Percentiles rank a stretch among this genome's conserved stretches.
phyloP scores from a whole-genome alignment of 2,797 vertebrate species.

The Serranus cabrilla region DNA sequence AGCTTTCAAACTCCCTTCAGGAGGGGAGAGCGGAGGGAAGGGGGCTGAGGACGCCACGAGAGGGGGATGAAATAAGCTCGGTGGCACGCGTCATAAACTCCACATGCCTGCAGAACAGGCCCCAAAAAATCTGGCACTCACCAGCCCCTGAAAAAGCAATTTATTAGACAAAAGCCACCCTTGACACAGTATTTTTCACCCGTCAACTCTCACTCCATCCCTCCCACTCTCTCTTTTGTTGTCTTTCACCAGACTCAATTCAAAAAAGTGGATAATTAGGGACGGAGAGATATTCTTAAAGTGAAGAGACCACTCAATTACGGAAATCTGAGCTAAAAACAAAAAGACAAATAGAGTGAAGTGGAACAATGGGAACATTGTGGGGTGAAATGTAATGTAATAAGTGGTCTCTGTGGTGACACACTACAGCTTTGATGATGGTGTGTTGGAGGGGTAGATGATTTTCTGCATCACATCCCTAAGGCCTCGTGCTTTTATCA shows the following conservation, averaged over 20 bases:
- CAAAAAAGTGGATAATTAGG: slow-evolving; percentile 32
- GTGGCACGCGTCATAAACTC: slow-evolving; percentile 36
- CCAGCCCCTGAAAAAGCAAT: slow-evolving; percentile 45
- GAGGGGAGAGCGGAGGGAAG: background rate
- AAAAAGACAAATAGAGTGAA: slow-evolving; percentile 16
- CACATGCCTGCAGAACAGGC: slow-evolving; percentile 22
- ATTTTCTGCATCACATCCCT: slow-evolving; percentile 60
- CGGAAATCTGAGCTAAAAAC: slow-evolving; percentile 7
- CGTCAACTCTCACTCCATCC: slow-evolving; percentile 33
- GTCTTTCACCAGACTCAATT: slow-evolving; percentile 39
- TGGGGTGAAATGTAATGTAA: slow-evolving; percentile 33
- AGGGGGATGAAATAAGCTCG: slow-evolving; percentile 11
- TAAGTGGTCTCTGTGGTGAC: slow-evolving; percentile 56
- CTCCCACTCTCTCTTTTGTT: slow-evolving; percentile 31
- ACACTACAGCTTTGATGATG: slow-evolving; percentile 35
- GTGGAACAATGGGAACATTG: slow-evolving; percentile 28
- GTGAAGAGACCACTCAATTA: background rate
- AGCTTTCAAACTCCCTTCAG: slow-evolving; percentile 15
- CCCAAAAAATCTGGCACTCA: slow-evolving; percentile 18
- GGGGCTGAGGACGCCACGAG: slow-evolving; percentile 4
- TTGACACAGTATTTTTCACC: slow-evolving; percentile 42
- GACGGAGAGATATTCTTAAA: slow-evolving; percentile 2
- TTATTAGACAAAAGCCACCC: slow-evolving; percentile 55
- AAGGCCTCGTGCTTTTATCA: slow-evolving; percentile 57
- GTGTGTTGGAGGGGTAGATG: slow-evolving; percentile 39